These are phyloP conservation scores for Phasianus colchicus DNA, from an alignment of 2,113 vertebrate genomes.

Conservation along the genomic window DNA sequence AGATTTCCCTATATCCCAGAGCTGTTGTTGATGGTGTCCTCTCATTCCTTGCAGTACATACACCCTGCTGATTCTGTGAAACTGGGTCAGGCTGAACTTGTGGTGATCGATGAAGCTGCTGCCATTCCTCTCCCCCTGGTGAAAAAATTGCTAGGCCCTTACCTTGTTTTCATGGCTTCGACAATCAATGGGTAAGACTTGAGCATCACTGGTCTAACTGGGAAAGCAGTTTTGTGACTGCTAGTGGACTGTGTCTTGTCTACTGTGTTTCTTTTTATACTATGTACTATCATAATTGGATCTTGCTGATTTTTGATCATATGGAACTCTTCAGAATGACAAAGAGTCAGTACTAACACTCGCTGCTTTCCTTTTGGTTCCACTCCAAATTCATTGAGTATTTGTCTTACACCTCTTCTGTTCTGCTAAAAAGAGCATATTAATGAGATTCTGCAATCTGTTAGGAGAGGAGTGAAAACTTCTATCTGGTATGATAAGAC, in stretches of 20 bases:
- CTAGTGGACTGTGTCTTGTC: not conserved
- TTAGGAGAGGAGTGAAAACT: not conserved
- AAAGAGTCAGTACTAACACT: not conserved
- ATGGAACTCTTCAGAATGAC: not conserved
- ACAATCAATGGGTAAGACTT: slow-evolving; percentile 93
- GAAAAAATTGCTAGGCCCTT: slow-evolving; percentile 93
- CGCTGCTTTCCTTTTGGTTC: not conserved
- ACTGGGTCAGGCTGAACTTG: slow-evolving; percentile 94
- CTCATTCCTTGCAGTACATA: slow-evolving; percentile 85
- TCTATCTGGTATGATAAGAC: not conserved
- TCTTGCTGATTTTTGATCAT: not conserved
- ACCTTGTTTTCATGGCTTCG: slow-evolving; percentile 98
- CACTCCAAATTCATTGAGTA: not conserved
- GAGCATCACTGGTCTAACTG: not conserved
- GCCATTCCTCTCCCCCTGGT: slow-evolving; percentile 96
- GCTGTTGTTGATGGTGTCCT: not conserved
- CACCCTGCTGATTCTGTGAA: slow-evolving; percentile 94
- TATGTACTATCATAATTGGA: not conserved
- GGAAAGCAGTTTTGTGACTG: not conserved
- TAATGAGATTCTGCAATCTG: not conserved
- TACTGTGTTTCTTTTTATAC: not conserved
- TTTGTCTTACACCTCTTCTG: not conserved
- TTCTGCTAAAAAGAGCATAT: not conserved
- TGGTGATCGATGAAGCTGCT: slow-evolving; percentile 97
- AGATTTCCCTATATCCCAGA: not conserved